These are phyloP conservation scores for Neodiprion fabricii DNA, from an alignment of 1,140 invertebrate species.

Conservation along the genomic window DNA sequence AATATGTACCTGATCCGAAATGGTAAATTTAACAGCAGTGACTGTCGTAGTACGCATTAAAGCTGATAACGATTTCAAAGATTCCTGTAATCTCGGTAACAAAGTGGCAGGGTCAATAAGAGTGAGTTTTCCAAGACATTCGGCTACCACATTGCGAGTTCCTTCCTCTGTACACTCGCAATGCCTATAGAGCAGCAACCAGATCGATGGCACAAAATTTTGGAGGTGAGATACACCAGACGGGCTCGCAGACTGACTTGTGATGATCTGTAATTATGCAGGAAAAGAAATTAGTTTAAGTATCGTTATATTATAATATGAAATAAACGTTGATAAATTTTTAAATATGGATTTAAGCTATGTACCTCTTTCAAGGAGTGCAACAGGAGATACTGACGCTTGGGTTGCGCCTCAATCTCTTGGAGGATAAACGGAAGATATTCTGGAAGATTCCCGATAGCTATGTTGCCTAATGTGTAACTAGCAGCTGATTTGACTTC, in stretches of 20 bases:
- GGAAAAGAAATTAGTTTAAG: conserved; percentile 14
- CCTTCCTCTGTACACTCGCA: conserved; percentile 97
- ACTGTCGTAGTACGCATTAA: conserved; percentile 96
- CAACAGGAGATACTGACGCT: conserved; percentile 93
- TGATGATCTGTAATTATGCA: conserved; percentile 74
- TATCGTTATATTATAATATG: conserved; percentile 11
- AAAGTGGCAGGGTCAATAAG: conserved; percentile 89
- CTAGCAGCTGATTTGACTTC: conserved; percentile 96
- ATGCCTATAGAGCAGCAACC: conserved; percentile 88
- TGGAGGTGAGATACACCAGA: conserved; percentile 80
- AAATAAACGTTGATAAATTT: not conserved
- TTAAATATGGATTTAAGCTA: conserved; percentile 3
- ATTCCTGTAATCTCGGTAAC: conserved; percentile 79
- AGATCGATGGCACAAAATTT: conserved; percentile 89
- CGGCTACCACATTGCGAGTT: conserved; percentile 96
- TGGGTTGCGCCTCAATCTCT: conserved; percentile 93
- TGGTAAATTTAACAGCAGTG: conserved; percentile 97
- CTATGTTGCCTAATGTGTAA: conserved; percentile 93
- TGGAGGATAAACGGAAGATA: conserved; percentile 94
- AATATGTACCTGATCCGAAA: conserved; percentile 83
- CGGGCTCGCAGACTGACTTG: conserved; percentile 81
- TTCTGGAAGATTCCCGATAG: conserved; percentile 91
- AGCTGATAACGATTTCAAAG: conserved; percentile 79
- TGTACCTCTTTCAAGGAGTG: conserved; percentile 96
- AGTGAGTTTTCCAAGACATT: conserved; percentile 97